Conservation (phyloP, 2,113 vertebrate species). For the Chiloscyllium plagiosum region DNA sequence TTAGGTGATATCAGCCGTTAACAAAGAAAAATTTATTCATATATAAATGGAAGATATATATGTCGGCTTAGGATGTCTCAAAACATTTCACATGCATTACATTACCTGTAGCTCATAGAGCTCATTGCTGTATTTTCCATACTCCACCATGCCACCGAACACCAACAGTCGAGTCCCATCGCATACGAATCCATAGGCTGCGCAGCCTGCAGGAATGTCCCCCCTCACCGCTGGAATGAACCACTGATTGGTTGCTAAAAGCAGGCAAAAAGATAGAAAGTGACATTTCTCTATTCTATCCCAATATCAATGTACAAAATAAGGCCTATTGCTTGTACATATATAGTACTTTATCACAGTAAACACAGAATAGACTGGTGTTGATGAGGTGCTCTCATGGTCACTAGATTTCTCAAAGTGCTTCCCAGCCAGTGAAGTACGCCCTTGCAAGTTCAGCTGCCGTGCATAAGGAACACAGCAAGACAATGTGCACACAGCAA, state of each 20-base stretch:
- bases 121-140: constrained; percentile 39
- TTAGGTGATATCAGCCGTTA: background rate
- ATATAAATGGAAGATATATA: background rate
- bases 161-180: constrained; percentile 39
- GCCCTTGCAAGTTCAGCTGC: background rate
- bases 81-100: background rate
- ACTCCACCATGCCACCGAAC: constrained; percentile 40
- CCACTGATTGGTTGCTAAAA: constrained; percentile 39
- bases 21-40: background rate
- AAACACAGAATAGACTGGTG: background rate
- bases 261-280: background rate
- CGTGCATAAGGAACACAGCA: background rate
- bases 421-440: too few relatives aligned
- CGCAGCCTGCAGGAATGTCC: constrained; percentile 39
- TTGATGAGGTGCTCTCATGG: background rate
- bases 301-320: background rate
- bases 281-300: background rate
- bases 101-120: constrained; percentile 40
- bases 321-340: background rate
- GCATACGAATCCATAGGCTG: constrained; percentile 39
- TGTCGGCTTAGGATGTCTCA: background rate
- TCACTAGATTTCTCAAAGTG: background rate
- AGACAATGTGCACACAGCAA: background rate
- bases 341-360: background rate
- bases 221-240: constrained; percentile 40